A percentile compares a stretch with the other conserved stretches of the same genome.
Conservation (phyloP, 2,888 invertebrate genomes). For the Pyrrhia umbra region DNA sequence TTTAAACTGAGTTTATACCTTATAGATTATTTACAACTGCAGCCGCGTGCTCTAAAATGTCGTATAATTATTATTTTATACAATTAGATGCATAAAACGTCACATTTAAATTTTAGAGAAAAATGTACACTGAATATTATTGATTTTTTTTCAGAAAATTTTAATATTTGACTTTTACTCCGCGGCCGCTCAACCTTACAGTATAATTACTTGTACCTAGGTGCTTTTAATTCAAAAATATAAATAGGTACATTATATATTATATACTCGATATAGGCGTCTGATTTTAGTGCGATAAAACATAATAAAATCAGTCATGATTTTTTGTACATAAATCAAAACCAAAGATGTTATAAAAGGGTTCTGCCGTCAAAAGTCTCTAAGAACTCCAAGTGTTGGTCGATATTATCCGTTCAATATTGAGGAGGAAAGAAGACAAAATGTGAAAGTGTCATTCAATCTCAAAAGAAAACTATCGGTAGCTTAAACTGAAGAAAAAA, state of each 20-base stretch:
- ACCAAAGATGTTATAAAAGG: conserved; percentile 1
- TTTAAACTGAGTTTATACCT: conserved; percentile 66
- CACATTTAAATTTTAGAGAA: conserved; percentile 18
- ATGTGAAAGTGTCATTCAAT: background rate
- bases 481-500: background rate
- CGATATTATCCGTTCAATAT: conserved; percentile 17
- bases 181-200: conserved; percentile 52
- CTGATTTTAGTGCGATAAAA: conserved; percentile 45
- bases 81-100: conserved; percentile 10
- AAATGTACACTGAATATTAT: conserved; percentile 9
- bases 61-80: conserved; percentile 58
- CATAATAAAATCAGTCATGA: conserved; percentile 36
- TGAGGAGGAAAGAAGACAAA: background rate
- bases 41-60: conserved; percentile 67
- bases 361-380: conserved; percentile 6
- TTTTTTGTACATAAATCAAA: conserved; percentile 16
- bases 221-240: conserved; percentile 74
- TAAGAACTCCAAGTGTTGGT: conserved; percentile 14
- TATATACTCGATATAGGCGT: conserved; percentile 41
- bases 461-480: background rate
- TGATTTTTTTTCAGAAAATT: background rate
- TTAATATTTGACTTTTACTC: conserved; percentile 61
- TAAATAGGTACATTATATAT: conserved; percentile 51
- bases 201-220: conserved; percentile 83
- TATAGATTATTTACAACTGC: conserved; percentile 80